Conservation (phyloP, 2,113 vertebrate species). For the Rhinoderma darwinii region DNA sequence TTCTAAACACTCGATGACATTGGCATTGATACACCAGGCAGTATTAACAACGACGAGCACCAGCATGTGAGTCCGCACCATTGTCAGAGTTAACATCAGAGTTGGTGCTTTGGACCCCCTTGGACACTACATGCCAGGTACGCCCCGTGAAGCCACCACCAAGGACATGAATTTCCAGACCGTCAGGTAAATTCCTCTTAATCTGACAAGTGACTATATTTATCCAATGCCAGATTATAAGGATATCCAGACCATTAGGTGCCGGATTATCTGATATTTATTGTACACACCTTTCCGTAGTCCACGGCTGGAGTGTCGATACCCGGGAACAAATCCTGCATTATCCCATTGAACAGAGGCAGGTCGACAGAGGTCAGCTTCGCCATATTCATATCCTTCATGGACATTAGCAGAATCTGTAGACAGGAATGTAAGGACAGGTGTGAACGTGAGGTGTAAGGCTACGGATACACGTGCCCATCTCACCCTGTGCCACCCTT, state of each 20-base stretch:
- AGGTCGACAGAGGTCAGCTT: constrained; percentile 81
- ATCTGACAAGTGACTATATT: no score
- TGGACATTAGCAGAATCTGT: constrained; percentile 84
- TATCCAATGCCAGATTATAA: no score
- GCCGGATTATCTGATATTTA: background rate
- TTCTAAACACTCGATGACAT: no score
- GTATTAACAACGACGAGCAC: no score
- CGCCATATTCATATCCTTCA: constrained; percentile 90
- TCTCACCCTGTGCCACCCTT: background rate
- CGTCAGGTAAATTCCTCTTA: no score
- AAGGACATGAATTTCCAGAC: no score
- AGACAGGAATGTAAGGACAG: background rate
- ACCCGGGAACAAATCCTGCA: constrained; percentile 84
- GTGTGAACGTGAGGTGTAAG: background rate
- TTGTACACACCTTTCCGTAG: constrained; percentile 75
- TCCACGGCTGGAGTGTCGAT: constrained; percentile 76
- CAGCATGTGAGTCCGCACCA: no score
- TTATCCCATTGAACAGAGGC: constrained; percentile 83
- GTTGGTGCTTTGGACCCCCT: no score
- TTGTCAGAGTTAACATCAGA: no score
- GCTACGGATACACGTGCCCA: background rate
- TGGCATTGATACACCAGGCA: no score
- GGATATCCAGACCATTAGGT: background rate
- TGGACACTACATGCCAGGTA: no score
- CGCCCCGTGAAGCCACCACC: no score